Conservation (phyloP, 2,113 vertebrate genomes). For the Lathamus discolor region DNA sequence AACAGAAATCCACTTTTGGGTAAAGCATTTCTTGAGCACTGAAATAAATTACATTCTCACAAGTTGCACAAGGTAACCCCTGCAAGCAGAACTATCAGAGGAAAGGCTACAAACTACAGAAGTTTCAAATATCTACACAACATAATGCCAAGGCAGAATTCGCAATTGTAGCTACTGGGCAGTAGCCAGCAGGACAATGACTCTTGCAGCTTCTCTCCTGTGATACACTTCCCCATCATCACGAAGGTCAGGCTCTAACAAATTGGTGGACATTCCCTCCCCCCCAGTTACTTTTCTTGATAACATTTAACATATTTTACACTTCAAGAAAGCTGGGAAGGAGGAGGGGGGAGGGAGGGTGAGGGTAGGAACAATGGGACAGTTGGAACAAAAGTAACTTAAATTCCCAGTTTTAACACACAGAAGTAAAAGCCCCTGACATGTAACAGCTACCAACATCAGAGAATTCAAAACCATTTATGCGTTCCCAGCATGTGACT, state of each 20-base stretch:
- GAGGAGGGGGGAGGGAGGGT: neutral
- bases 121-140: neutral
- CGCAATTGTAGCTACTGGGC: neutral
- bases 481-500: neutral
- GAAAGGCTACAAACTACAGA: neutral
- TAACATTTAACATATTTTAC: neutral
- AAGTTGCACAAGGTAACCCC: neutral
- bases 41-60: neutral
- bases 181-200: neutral
- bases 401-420: neutral
- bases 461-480: neutral
- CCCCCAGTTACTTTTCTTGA: neutral
- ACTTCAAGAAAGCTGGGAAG: neutral
- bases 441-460: neutral
- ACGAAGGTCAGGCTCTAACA: neutral
- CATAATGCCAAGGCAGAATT: neutral
- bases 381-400: neutral
- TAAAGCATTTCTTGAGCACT: neutral
- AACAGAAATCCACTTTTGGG: neutral
- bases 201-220: neutral
- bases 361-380: neutral
- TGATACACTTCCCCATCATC: neutral
- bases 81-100: neutral
- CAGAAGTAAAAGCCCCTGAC: neutral
- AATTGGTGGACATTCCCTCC: neutral